Evolutionary conservation across 2,888 invertebrate species (phyloP).

Genomic region (Byasa hedistus): DNA sequence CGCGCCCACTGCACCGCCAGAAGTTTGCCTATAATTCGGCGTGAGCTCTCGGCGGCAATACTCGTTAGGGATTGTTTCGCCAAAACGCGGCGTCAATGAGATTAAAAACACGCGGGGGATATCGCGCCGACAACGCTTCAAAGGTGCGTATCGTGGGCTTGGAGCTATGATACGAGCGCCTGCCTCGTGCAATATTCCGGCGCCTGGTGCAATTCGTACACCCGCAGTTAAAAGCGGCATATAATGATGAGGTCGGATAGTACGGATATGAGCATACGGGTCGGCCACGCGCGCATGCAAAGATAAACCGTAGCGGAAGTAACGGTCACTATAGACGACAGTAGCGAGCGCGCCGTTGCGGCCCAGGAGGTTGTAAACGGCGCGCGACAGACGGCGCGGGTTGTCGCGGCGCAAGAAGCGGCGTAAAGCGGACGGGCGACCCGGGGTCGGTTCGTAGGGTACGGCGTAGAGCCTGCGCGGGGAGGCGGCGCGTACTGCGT

Average conservation of each 20-base stretch:
- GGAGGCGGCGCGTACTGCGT: constrained; percentile 43
- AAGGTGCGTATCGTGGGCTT: constrained; percentile 35
- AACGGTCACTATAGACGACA: constrained; percentile 74
- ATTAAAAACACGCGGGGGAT: constrained; percentile 36
- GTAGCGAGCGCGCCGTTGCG: constrained; percentile 56
- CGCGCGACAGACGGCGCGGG: constrained; percentile 32
- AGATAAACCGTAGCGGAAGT: constrained; percentile 69
- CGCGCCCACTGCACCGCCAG: constrained; percentile 35
- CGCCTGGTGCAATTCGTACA: constrained; percentile 32
- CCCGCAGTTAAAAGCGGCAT: constrained; percentile 27
- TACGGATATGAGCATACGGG: constrained; percentile 38
- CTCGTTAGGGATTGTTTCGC: constrained; percentile 35
- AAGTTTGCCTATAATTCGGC: constrained; percentile 40
- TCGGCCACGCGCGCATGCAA: constrained; percentile 47
- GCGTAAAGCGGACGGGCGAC: constrained; percentile 31
- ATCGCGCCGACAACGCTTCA: constrained; percentile 36
- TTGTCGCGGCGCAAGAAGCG: constrained; percentile 28
- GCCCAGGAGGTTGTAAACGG: constrained; percentile 50
- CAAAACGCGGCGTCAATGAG: constrained; percentile 29
- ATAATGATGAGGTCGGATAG: constrained; percentile 30
- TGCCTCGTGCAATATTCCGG: constrained; percentile 32
- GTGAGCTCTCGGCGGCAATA: constrained; percentile 38
- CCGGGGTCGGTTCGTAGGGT: constrained; percentile 41
- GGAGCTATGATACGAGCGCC: constrained; percentile 30
- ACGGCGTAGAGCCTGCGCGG: constrained; percentile 46